phyloP scores from a whole-genome alignment of 2,888 invertebrate species.

The Druceiella hillmani region DNA sequence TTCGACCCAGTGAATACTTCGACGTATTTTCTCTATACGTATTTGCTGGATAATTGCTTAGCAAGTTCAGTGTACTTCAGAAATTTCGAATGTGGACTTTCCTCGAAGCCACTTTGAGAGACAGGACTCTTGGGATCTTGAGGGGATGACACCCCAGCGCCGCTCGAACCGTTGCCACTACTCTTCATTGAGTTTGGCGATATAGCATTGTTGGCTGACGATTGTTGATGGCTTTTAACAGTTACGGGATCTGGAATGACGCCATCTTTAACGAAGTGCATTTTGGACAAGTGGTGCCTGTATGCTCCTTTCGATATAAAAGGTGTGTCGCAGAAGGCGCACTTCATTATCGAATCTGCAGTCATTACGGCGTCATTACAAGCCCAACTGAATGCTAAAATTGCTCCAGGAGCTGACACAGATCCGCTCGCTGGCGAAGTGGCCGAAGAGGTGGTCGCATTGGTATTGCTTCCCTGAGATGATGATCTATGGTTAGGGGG shows the following conservation, averaged over 20 bases:
- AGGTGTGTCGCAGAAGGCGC: constrained; percentile 91
- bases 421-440: constrained; percentile 47
- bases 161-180: constrained; percentile 25
- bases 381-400: constrained; percentile 90
- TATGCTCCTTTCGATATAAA: constrained; percentile 97
- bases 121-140: constrained; percentile 55
- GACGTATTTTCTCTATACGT: too few species aligned
- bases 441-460: constrained; percentile 31
- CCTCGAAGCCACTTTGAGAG: constrained; percentile 64
- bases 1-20: too few species aligned
- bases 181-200: constrained; percentile 45
- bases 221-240: constrained; percentile 49
- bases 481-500: constrained; percentile 42
- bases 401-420: constrained; percentile 71
- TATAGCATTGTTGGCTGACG: constrained; percentile 31
- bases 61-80: constrained; percentile 98
- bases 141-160: constrained; percentile 44
- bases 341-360: constrained; percentile 85
- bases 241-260: constrained; percentile 71
- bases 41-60: constrained; percentile 96
- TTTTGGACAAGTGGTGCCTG: constrained; percentile 91
- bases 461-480: constrained; percentile 28
- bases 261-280: constrained; percentile 94
- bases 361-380: constrained; percentile 89
- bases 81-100: constrained; percentile 95